A percentile compares a stretch with the other conserved stretches of the same genome.
These are phyloP conservation scores for Rhabdomys dilectus DNA, from an alignment of 2,113 vertebrate genomes.

Conservation along the genomic window DNA sequence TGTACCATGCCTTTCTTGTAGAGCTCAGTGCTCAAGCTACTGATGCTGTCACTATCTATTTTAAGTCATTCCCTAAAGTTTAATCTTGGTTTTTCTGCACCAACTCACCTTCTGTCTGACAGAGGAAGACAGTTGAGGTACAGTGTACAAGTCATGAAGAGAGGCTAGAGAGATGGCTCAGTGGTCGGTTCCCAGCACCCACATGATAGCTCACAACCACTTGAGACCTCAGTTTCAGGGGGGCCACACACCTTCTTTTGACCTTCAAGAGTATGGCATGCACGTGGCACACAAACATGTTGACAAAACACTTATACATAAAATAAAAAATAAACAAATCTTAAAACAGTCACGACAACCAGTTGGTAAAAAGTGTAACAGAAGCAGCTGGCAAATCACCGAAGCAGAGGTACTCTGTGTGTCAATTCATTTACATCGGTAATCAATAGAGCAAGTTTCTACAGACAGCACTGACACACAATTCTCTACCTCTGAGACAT, in stretches of 20 bases:
- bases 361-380: neutral
- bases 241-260: neutral
- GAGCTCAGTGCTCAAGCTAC: neutral
- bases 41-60: neutral
- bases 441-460: neutral
- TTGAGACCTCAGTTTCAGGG: neutral
- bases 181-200: neutral
- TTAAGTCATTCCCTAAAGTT: neutral
- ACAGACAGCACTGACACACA: neutral
- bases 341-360: neutral
- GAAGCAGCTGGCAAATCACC: neutral
- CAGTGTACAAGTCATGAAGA: neutral
- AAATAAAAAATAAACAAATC: neutral
- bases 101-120: neutral
- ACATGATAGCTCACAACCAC: neutral
- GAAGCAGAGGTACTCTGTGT: neutral
- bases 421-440: neutral
- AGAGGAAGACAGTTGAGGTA: neutral
- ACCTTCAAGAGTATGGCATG: neutral
- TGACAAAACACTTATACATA: neutral
- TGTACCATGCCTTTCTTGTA: neutral
- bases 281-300: neutral
- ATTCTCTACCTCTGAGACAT: neutral
- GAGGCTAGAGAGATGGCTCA: neutral
- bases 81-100: conserved; percentile 32